Evolutionary conservation across 2,797 vertebrate genomes (phyloP), one percentile per base, ranked within the genome.

Genomic region (Cryptoblepharus egeriae): DNA sequence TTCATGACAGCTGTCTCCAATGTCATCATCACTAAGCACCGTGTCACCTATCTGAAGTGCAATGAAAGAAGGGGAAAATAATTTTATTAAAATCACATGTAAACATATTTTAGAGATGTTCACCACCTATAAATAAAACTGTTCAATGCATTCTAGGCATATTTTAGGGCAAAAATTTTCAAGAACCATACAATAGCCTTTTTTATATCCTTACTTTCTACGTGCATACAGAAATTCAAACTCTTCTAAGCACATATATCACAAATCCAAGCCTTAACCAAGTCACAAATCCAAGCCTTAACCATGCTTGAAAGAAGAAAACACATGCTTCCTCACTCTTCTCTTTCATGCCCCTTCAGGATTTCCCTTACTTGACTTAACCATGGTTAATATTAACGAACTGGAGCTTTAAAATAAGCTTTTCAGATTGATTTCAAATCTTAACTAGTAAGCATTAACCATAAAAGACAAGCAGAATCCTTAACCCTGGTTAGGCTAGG

Each of bases 1-100:
- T 96, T 99, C 98, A 63, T 97, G 98, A 95, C 98, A 99, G 94
- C 97, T 99, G 95, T 99, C 98, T 76, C 98, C 98, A 86, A 99
- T 99, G 94, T 99, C 98, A 93, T 99, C 98, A 91, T 99, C 98
- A 92, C 97, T 98, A 89, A 99, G 96, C 87, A 99, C 95, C 0
- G 98, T 99, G 92, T 98, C 98, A 94, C 96, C 96, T 93, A 99
- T 98, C 98, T 99, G 92, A 91, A 95, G 94, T 57, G n/a, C 4
- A 86, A 91, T 68, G 74, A 87, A 88, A 78, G 77, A 37, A 81
- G 83, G 45, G n/a, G 22, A 83, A 52, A 37, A 75, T 83, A 70
- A 75, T 24, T 58, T 24, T 58, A 24, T 83, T 61, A 77, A 30
- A 13, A 85, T 2, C 42, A 18, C 73, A 32, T 7, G 2, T 3